Base-by-base conservation (phyloP, 2,888 invertebrate species). In the Tortrix viridana region DNA sequence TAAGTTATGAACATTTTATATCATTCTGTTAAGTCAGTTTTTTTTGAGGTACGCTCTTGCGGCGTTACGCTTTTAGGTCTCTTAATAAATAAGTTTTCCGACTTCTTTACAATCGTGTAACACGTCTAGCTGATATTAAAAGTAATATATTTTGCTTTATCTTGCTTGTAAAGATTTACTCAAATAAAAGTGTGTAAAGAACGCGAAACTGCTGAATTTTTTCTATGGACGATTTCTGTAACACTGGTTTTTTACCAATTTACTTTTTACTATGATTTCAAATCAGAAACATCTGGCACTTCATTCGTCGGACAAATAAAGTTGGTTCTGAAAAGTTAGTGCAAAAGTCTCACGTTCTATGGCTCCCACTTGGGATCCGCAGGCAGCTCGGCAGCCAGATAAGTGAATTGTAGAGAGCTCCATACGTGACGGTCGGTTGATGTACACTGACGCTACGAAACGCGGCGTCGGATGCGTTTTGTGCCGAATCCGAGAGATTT, bases 381-480 rank as follows among this genome's bases (percentile, higher is more conserved):
- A 71, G 70, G 66, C 50, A 62, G 63, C 63, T 50, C 52, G 52
- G 63, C 63, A 63, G 58, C 71, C 70, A 73, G 81, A 81, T 85
- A 85, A 84, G 80, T 85, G 84, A 85, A 85, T 85, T 84, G 80
- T 81, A 77, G 79, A 79, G 76, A 74, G 75, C 72, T 73, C 57
- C 58, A 63, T 63, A 63, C 63, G 63, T 63, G 63, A 63, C 58
- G 63, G 53, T 52, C 14, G 56, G 46, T 47, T 6, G 32, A 43
- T 7, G 19, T 53, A 32, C 63, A 58, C 32, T 48, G 32, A 57
- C 63, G 63, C 48, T 22, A 18, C 48, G 53, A n/a, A 5, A 47
- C 58, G 32, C 3, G 32, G 32, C 32, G 0, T 3, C 12, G 32
- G 32, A 32, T 32, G 32, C 32, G 32, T 3, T 32, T 32, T 3